These are phyloP conservation scores for Pharmacophagus antenor DNA, from an alignment of 2,888 invertebrate species.

Conservation along the genomic window DNA sequence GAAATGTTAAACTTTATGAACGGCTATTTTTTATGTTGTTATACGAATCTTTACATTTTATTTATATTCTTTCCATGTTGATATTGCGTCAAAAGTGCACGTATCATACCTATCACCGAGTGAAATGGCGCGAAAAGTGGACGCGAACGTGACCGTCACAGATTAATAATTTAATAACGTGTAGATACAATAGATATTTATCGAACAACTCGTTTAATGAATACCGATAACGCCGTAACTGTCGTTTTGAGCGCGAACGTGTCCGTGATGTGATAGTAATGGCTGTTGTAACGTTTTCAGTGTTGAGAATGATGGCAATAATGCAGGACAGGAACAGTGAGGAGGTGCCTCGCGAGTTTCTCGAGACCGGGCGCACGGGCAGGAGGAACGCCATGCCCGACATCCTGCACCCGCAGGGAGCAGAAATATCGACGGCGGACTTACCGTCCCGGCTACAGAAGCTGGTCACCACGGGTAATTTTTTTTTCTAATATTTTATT, in stretches of 20 bases:
- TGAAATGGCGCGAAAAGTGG: conserved; percentile 24
- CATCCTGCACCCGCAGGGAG: conserved; percentile 87
- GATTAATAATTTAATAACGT: conserved; percentile 28
- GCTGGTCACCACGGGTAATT: conserved; percentile 82
- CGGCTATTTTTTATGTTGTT: no score
- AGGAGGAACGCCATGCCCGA: conserved; percentile 94
- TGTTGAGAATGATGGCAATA: conserved; percentile 82
- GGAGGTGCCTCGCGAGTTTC: conserved; percentile 87
- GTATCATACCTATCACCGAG: not conserved
- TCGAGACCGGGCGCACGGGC: conserved; percentile 92
- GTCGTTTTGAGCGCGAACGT: conserved; percentile 4
- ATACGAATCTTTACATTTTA: no score
- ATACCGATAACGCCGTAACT: conserved; percentile 16
- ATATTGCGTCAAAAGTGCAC: not conserved
- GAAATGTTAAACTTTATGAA: no score
- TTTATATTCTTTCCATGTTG: no score
- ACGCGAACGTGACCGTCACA: conserved; percentile 15
- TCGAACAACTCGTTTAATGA: conserved; percentile 19
- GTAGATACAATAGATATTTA: conserved; percentile 25
- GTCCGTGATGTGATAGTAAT: conserved; percentile 14
- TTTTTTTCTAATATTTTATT: conserved; percentile 4
- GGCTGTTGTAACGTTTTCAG: conserved; percentile 48
- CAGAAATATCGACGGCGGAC: conserved; percentile 87
- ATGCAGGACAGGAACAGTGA: conserved; percentile 80
- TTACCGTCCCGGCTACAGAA: conserved; percentile 88